Conservation (phyloP, 23 tunicate genomes). For the Phallusia fumigata region DNA sequence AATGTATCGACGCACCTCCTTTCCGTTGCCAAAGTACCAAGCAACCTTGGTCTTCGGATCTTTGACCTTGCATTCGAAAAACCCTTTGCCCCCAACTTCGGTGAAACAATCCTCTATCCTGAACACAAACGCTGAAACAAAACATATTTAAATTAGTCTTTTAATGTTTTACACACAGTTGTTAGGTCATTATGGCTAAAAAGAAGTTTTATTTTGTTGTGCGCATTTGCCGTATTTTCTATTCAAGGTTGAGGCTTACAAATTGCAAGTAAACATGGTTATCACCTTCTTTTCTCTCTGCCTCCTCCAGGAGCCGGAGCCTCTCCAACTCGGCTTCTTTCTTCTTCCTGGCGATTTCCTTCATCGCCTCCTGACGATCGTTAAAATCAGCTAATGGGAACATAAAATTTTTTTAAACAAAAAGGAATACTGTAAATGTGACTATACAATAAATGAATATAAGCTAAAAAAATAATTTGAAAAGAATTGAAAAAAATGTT, state of each 20-base stretch:
- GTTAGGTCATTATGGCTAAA: no score
- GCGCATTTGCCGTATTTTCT: no score
- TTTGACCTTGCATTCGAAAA: constrained; percentile 73
- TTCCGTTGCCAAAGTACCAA: constrained; percentile 89
- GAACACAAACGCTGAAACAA: constrained; percentile 48
- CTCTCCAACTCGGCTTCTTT: constrained; percentile 53
- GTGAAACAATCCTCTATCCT: constrained; percentile 63
- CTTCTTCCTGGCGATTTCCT: constrained; percentile 43
- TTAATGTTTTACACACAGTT: no score
- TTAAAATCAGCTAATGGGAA: constrained; percentile 37
- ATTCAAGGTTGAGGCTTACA: no score
- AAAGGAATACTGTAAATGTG: no score
- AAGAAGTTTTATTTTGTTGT: no score
- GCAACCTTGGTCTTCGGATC: constrained; percentile 72
- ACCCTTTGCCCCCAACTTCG: constrained; percentile 46
- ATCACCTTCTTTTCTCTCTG: constrained; percentile 72
- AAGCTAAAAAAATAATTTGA: background rate
- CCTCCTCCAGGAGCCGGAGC: constrained; percentile 47
- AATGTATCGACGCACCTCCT: constrained; percentile 41
- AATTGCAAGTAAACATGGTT: no score
- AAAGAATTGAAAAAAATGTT: background rate
- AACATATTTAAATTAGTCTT: background rate
- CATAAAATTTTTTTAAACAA: no score
- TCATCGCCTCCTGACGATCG: constrained; percentile 81
- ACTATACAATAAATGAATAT: no score